A percentile compares a stretch with the other conserved stretches of the same genome.
Evolutionary conservation across 2,113 vertebrate genomes (phyloP).

Genomic region (Casuarius casuarius): DNA sequence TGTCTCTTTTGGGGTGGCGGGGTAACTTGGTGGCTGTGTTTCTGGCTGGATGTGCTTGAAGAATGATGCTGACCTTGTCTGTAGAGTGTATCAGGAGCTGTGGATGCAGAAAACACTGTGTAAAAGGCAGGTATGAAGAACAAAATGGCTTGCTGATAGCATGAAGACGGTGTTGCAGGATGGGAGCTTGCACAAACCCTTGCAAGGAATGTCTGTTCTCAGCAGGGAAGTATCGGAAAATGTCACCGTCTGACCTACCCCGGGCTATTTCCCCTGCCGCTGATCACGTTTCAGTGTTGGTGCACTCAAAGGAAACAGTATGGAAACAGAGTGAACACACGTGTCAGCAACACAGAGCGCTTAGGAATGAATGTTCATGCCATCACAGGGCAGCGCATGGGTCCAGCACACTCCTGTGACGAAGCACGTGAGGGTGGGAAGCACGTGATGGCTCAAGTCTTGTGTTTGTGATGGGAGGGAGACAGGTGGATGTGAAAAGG

Average conservation of each 20-base stretch:
- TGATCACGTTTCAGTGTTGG: background rate
- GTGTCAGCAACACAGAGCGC: accelerated
- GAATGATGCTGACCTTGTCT: background rate
- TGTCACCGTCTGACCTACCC: background rate
- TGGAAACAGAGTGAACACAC: background rate
- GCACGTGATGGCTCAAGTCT: background rate
- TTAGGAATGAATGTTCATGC: accelerated
- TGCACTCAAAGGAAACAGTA: background rate
- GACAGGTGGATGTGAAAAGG: constrained; percentile 11
- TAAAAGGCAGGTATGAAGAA: background rate
- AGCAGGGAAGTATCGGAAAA: background rate
- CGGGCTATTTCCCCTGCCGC: accelerated
- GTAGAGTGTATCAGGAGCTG: background rate
- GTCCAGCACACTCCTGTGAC: background rate
- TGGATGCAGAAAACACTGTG: background rate
- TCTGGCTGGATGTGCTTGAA: background rate
- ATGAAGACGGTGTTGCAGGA: background rate
- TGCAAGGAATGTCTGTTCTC: background rate
- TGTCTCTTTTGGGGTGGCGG: background rate
- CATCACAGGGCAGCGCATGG: background rate
- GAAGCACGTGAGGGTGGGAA: background rate
- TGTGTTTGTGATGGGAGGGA: background rate
- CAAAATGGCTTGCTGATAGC: background rate
- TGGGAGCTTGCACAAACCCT: background rate
- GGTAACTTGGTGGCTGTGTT: background rate